Base-by-base conservation (phyloP, 2,113 vertebrate species). In the Pyxicephalus adspersus region DNA sequence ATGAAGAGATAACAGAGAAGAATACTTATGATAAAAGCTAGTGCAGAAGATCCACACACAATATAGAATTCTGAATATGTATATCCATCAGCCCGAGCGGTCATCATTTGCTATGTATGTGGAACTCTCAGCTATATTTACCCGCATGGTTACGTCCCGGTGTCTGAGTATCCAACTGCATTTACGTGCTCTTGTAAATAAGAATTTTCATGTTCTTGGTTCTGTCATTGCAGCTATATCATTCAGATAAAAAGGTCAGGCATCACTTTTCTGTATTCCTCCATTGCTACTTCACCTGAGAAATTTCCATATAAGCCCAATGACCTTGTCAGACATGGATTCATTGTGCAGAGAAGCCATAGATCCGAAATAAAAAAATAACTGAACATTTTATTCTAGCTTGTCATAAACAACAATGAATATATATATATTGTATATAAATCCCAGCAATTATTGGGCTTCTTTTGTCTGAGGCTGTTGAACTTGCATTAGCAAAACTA, bases 321-420 rank as follows among this genome's bases (percentile, higher is more conserved):
- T 66, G 77, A 80, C 77, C 77, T 68, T 70, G 64, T 79, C 77
- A 68, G 34, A 68, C 64, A 57, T 23, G 38, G 52, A 80, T 80
- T 80, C 25, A 70, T 70, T 57, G 22, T 60, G 60, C 70, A 22
- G 60, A 80, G 77, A 58, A 64, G 54, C 51, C 65, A 45, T 50
- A 31, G 70, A 70, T 70, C 34, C 17, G n/a, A n/a, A n/a, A 23
- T 31, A 51, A 11, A 58, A 58, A 25, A n/a, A 68, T 26, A 60
- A 26, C 16, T n/a, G 26, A 58, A 68, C 31, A 20, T 68, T 78
- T 34, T 68, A 67, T 67, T 78, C 19, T 58, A 57, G 64, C 51
- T 67, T 58, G 28, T 51, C n/a, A 61, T 61, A 80, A 70, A 61
- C 57, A 77, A 15, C 55, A 4, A 34, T 6, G 58, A 22, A 25